phyloP scores from a whole-genome alignment of 2,113 vertebrate species.

The Solenodon paradoxus region DNA sequence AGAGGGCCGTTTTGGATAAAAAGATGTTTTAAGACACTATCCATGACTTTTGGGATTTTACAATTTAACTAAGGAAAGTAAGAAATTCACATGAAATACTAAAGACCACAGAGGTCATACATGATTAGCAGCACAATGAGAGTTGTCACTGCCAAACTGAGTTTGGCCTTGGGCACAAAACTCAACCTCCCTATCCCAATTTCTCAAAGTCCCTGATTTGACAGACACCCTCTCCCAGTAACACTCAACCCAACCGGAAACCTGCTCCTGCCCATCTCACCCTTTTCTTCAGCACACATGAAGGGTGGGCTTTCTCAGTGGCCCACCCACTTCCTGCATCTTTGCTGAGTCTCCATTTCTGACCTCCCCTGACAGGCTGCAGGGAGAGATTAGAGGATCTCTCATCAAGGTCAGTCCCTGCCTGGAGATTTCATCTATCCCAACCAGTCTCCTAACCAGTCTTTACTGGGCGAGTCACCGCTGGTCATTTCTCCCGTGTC shows the following conservation, averaged over 20 bases:
- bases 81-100: not conserved
- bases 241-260: not conserved
- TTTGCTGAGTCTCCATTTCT: not conserved
- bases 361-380: not conserved
- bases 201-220: not conserved
- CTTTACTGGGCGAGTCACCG: not conserved
- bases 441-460: not conserved
- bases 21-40: not conserved
- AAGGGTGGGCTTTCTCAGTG: not conserved
- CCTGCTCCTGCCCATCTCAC: no score
- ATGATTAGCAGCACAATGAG: not conserved
- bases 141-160: not conserved
- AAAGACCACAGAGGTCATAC: not conserved
- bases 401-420: no score
- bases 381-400: no score
- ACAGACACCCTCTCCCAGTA: no score
- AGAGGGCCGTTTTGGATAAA: not conserved
- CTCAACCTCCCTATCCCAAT: not conserved
- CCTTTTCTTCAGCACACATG: not conserved
- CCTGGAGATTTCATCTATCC: not conserved
- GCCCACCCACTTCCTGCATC: not conserved
- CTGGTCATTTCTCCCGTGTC: not conserved
- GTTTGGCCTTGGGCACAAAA: not conserved
- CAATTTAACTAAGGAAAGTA: not conserved
- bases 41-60: not conserved